Evolutionary conservation across 2,888 invertebrate species (phyloP), one percentile per base, ranked within the genome.

Genomic region (Cordylochernes scorpioides): DNA sequence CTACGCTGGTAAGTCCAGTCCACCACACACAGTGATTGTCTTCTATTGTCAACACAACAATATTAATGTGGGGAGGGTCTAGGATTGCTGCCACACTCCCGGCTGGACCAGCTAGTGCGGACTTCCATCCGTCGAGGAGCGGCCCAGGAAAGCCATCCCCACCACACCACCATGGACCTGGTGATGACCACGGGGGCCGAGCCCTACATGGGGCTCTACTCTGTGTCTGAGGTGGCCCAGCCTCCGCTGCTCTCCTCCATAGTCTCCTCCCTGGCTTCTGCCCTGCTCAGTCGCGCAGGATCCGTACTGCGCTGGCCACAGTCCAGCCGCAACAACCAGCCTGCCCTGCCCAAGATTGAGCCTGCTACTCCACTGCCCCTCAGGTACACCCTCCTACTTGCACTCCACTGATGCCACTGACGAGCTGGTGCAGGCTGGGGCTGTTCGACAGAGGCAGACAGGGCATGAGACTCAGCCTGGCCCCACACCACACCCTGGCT

Each of bases 141-240:
- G 53, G 65, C 65, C 45, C 45, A 45, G 17, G 32, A 42, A 27
- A 43, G 50, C n/a, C 44, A 49, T 25, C 64, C 70, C 4, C 65
- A 70, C 33, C 71, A 77, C 0, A 70, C 74, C 2, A 66, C 73
- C 29, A 70, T 68, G 35, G 68, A 67, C 13, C 56, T 77, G 27
- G 67, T 78, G 18, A 51, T 80, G 24, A 68, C 70, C 7, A 66
- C 67, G 6, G 88, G 88, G 1, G 62, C 65, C 5, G 66, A 69
- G 34, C 88, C 88, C 0, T 88, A 69, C 53, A 50, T 80, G 33
- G 78, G 75, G 2, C 82, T 80, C 53, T 80, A 78, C 53, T 74
- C 72, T 54, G 80, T 78, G 5, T 59, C 78, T 30, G 86, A 88
- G 49, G 55, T 55, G 41, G 33, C n/a, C n/a, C n/a, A n/a, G n/a